Evolutionary conservation across 2,888 invertebrate species (phyloP).

Genomic region (Acrobasis repandana): DNA sequence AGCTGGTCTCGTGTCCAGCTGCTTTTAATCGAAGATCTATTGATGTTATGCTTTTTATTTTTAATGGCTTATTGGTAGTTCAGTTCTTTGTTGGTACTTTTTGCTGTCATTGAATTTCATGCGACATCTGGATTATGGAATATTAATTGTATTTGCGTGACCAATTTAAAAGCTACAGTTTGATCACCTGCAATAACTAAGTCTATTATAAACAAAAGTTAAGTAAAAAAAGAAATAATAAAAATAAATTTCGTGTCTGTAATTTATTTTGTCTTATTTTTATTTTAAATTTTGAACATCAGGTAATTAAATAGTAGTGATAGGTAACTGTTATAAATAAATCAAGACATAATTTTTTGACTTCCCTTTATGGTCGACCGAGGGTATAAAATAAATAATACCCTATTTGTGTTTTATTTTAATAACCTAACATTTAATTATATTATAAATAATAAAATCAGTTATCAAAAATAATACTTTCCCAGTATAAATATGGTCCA

Average conservation of each 20-base stretch:
- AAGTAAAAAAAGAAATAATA: no score
- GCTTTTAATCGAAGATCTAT: slow-evolving; percentile 63
- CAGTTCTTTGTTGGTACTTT: not conserved
- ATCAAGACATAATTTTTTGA: no score
- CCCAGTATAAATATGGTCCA: not conserved
- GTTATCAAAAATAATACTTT: not conserved
- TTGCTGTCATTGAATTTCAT: slow-evolving; percentile 8
- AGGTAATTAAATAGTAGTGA: no score
- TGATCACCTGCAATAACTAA: not conserved
- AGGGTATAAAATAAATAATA: no score
- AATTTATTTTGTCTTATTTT: no score
- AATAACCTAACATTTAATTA: not conserved
- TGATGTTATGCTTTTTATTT: slow-evolving; percentile 53
- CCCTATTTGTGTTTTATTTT: not conserved
- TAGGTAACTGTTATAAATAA: no score
- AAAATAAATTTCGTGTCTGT: no score
- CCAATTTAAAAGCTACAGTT: not conserved
- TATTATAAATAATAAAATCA: not conserved
- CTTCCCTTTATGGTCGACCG: no score
- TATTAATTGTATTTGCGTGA: slow-evolving; percentile 13
- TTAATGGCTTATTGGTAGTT: slow-evolving; percentile 37
- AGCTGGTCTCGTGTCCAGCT: slow-evolving; percentile 61
- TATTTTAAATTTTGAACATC: no score
- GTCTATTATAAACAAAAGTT: not conserved
- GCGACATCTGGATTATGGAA: slow-evolving; percentile 1